Evolutionary conservation across 2,888 invertebrate species (phyloP), one percentile per base, ranked within the genome.

Genomic region (Xestia ashworthii): DNA sequence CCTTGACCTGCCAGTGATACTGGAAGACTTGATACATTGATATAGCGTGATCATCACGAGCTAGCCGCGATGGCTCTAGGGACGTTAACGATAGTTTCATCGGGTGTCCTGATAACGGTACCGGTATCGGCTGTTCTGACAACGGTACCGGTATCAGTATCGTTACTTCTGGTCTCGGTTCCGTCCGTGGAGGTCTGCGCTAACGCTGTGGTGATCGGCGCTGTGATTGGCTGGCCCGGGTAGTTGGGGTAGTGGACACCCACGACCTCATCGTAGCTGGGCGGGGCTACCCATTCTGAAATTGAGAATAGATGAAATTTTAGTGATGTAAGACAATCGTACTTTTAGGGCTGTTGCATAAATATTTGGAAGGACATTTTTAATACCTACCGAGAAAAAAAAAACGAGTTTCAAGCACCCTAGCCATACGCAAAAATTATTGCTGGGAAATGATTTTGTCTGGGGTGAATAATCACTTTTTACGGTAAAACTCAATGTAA

Each of bases 181-280:
- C 32, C 73, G 19, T 62, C 48, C 16, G 81, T 60, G 14, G 76
- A 77, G 1, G 84, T 32, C 41, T 81, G 85, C 1, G 94, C 93
- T 73, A 96, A 86, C 3, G 96, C 95, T n/a, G 91, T 83, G 8
- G 93, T 91, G 75, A 96, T 94, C 3, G 96, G 96, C 60, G 93
- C 93, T 5, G 94, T 90, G 81, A 96, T 96, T 3, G 96, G 96
- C 81, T 95, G 95, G 0, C 87, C 87, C 62, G 76, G 91, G 85
- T 91, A 95, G 77, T 90, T 91, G 0, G 96, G 96, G 83, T 95
- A 96, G 91, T 96, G 96, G 25, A 95, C 89, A 0, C 96, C 96
- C 12, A 96, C 96, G 25, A 96, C 96, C 78, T 96, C 96, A 64
- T 96, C 96, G 90, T 96, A 96, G 87, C 96, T 96, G 1, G 96